Conservation (phyloP, 2,113 vertebrate species). For the Solea solea region DNA sequence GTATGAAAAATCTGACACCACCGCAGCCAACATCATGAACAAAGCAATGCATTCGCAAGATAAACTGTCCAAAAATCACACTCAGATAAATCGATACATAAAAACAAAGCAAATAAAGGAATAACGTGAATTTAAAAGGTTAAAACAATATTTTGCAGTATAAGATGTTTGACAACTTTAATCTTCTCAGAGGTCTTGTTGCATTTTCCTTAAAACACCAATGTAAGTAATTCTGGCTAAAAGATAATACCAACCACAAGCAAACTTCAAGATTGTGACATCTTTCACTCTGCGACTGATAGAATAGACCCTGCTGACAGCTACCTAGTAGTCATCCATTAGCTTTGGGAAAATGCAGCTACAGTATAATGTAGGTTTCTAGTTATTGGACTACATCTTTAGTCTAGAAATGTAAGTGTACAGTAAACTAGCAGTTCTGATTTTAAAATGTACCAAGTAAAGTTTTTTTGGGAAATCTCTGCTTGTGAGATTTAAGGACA, state of each 20-base stretch:
- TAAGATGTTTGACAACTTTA: no score
- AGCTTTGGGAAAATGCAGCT: not conserved
- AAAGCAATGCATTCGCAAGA: no score
- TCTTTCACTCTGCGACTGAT: not conserved
- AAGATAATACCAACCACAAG: conserved; percentile 2
- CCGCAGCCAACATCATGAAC: no score
- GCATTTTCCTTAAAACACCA: no score
- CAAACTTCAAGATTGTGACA: not conserved
- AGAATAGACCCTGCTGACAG: not conserved
- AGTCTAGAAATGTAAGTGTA: not conserved
- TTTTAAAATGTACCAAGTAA: not conserved
- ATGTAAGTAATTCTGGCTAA: not conserved
- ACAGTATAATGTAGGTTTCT: not conserved
- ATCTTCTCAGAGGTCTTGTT: no score
- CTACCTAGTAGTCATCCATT: no score
- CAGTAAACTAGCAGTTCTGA: not conserved
- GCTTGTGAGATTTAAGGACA: not conserved
- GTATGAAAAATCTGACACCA: not conserved
- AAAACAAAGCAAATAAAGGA: no score
- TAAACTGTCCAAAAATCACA: no score
- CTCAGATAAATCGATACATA: no score
- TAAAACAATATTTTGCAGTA: no score
- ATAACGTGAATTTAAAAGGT: no score
- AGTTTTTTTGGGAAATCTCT: conserved; percentile 13
- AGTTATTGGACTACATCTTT: not conserved